Evolutionary conservation across 2,113 vertebrate species (phyloP).

Genomic region (Ellobius talpinus): DNA sequence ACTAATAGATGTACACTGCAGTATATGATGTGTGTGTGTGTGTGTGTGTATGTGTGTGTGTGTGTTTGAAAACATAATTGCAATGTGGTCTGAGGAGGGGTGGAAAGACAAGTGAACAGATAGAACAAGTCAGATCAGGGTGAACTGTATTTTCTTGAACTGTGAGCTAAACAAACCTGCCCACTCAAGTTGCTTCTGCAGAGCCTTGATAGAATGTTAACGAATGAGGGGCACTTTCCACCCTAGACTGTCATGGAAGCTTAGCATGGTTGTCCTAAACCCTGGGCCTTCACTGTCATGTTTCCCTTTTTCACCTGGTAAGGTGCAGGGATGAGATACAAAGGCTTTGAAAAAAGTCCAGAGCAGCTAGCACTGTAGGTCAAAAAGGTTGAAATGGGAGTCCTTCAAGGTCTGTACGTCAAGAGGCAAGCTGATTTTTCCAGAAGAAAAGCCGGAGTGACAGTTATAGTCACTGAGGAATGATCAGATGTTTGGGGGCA

Average conservation of each 20-base stretch:
- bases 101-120: background rate
- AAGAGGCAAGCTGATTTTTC: constrained; percentile 1
- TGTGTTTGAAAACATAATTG: background rate
- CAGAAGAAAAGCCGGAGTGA: background rate
- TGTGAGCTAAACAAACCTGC: background rate
- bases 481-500: background rate
- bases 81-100: background rate
- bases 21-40: background rate
- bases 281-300: background rate
- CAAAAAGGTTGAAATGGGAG: background rate
- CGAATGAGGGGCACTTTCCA: background rate
- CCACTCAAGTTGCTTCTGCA: background rate
- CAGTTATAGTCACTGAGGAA: background rate
- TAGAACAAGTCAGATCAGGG: background rate
- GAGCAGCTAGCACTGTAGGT: background rate
- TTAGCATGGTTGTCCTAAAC: background rate
- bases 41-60: background rate
- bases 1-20: background rate
- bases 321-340: background rate
- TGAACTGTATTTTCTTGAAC: background rate
- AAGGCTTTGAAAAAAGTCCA: background rate
- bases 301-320: constrained; percentile 11
- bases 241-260: background rate
- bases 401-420: background rate
- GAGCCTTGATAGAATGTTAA: background rate